Base-by-base conservation (phyloP, 1,140 invertebrate species). In the Brachionus angularis region DNA sequence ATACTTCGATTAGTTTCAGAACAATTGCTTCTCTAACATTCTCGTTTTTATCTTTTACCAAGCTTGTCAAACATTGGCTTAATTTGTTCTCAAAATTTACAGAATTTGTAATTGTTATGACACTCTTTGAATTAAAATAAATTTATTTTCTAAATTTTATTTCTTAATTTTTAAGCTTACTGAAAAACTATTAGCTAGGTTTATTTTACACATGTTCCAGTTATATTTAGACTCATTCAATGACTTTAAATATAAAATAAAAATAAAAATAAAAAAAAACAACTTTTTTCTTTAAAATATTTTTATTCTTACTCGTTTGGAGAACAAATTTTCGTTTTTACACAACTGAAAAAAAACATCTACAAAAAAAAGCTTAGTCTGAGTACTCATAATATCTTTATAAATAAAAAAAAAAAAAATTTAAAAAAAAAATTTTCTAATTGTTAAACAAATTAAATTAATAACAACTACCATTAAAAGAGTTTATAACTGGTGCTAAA, bases 121-220 rank as follows among this genome's bases (percentile, higher is more conserved):
- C 18, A 14, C 10, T 58, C 53, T 58, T 42, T 14, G 39, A 23
- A 36, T 14, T 39, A 58, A 58, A 21, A 4, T n/a, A n/a, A n/a
- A n/a, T n/a, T n/a, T n/a, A n/a, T n/a, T n/a, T n/a, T n/a, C n/a
- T n/a, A n/a, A n/a, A n/a, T n/a, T n/a, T n/a, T n/a, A n/a, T n/a
- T n/a, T n/a, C 12, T 50, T 50, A 2, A 34, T 4, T 4, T 14
- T 55, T n/a, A 5, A 34, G 34, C n/a, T 58, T 36, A 58, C 53
- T n/a, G 53, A 10, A 58, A 58, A 58, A 29, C 33, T 18, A 23
- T 36, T 36, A 10, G 53, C 53, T 39, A 58, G 33, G 33, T 36
- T 58, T 58, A 58, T 58, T 58, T 58, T 58, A 36, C 53, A 23
- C 53, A 58, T 58, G 18, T 58, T 58, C 53, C 53, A 58, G 39